Conservation (phyloP, 2,888 invertebrate genomes). For the Spilarctia lutea region DNA sequence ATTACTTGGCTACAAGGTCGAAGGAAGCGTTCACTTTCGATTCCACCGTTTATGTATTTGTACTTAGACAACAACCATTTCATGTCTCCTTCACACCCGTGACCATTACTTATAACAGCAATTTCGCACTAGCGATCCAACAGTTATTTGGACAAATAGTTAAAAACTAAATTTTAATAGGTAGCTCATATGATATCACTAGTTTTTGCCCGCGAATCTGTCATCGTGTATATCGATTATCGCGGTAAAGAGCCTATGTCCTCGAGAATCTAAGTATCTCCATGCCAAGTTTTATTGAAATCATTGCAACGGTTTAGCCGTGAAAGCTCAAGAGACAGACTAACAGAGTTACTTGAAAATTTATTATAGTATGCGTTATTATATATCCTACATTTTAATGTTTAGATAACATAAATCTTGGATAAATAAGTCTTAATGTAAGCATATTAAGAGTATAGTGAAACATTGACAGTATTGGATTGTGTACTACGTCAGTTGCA, state of each 20-base stretch:
- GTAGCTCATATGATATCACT: constrained; percentile 24
- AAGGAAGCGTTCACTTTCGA: constrained; percentile 76
- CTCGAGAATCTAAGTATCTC: too few species aligned
- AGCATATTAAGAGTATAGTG: constrained; percentile 15
- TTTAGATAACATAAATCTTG: not conserved
- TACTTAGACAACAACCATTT: constrained; percentile 59
- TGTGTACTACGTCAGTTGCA: constrained; percentile 47
- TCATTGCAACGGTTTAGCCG: too few species aligned
- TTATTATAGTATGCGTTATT: too few species aligned
- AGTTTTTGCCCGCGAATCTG: too few species aligned
- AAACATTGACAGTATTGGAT: constrained; percentile 35
- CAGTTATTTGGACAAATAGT: not conserved
- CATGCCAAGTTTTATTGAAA: too few species aligned
- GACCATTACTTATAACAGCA: constrained; percentile 56
- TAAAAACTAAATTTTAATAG: too few species aligned
- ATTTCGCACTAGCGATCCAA: constrained; percentile 46
- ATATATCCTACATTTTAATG: not conserved
- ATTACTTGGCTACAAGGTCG: constrained; percentile 64
- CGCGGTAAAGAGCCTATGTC: too few species aligned
- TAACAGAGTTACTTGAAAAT: too few species aligned
- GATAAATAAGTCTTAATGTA: not conserved
- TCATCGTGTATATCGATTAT: too few species aligned
- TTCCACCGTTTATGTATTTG: constrained; percentile 63
- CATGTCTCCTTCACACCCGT: constrained; percentile 52
- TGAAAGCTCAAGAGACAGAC: too few species aligned